These are phyloP conservation scores for Tridacna crocea DNA, from an alignment of 2,888 invertebrate species.

Conservation along the genomic window DNA sequence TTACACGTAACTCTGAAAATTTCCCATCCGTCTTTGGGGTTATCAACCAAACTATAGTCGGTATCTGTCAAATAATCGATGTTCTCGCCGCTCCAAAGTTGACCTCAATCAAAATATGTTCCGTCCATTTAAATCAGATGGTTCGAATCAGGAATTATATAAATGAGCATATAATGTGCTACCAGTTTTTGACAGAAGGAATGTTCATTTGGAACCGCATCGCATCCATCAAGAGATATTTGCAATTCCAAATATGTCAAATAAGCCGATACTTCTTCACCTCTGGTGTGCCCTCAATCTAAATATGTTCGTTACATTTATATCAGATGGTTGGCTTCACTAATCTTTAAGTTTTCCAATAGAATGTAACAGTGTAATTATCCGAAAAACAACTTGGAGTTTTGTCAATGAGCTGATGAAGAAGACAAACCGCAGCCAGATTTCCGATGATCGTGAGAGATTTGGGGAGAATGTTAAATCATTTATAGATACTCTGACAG, in stretches of 20 bases:
- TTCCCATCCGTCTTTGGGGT: constrained; percentile 24
- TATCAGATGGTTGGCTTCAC: constrained; percentile 57
- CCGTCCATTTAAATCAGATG: constrained; percentile 47
- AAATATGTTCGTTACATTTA: constrained; percentile 57
- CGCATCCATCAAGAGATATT: constrained; percentile 53
- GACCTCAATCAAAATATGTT: constrained; percentile 52
- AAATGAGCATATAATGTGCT: constrained; percentile 52
- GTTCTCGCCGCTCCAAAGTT: constrained; percentile 1
- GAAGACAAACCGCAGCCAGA: constrained; percentile 18
- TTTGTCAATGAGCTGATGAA: constrained; percentile 18
- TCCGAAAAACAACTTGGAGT: constrained; percentile 24
- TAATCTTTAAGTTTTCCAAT: constrained; percentile 58
- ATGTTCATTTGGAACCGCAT: constrained; percentile 34
- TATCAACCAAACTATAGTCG: constrained; percentile 10
- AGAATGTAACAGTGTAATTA: constrained; percentile 33
- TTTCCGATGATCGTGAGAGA: constrained; percentile 8
- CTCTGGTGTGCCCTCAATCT: constrained; percentile 54
- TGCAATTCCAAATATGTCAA: constrained; percentile 59
- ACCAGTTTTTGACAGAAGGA: constrained; percentile 45
- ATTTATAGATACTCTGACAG: constrained; percentile 27
- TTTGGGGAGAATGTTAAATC: constrained; percentile 20
- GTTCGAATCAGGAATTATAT: constrained; percentile 43
- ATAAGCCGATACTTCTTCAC: constrained; percentile 54
- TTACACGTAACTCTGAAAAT: background rate
- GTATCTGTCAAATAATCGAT: constrained; percentile 37